A percentile compares a stretch with the other conserved stretches of the same genome.
Conservation (phyloP, 2,113 vertebrate genomes). For the Paraplagusia blochii region DNA sequence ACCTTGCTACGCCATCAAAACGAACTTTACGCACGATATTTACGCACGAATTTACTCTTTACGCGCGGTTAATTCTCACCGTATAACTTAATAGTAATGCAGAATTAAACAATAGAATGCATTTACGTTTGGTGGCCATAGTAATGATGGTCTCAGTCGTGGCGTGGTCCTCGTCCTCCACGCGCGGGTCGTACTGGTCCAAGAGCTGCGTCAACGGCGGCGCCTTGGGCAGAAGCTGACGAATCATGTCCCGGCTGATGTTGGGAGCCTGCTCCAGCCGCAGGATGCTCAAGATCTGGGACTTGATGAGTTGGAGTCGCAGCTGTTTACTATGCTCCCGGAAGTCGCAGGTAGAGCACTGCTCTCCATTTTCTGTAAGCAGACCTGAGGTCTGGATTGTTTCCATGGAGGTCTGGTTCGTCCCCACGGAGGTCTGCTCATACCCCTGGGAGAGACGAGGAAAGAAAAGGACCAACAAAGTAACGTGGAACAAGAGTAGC, state of each 20-base stretch:
- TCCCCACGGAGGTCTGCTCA: conserved; percentile 63
- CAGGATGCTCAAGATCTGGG: conserved; percentile 96
- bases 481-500: conserved; percentile 76
- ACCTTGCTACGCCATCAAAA: not conserved
- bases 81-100: not conserved
- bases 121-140: conserved; percentile 93
- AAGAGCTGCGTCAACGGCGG: conserved; percentile 92
- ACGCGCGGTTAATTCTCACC: no score
- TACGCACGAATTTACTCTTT: conserved; percentile 23
- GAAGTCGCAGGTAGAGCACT: conserved; percentile 90
- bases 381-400: conserved; percentile 76
- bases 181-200: conserved; percentile 91
- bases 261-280: conserved; percentile 94
- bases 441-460: conserved; percentile 49
- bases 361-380: conserved; percentile 79
- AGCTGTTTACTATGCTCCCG: conserved; percentile 92
- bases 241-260: conserved; percentile 95
- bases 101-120: conserved; percentile 11
- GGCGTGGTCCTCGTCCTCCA: conserved; percentile 90
- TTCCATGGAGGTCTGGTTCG: conserved; percentile 78
- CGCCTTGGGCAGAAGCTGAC: conserved; percentile 92
- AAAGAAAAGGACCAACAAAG: conserved; percentile 77
- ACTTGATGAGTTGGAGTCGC: conserved; percentile 94
- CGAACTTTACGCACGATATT: conserved; percentile 31
- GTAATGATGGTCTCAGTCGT: conserved; percentile 96